A percentile compares a stretch with the other conserved stretches of the same genome.
Conservation (phyloP, 2,113 vertebrate species). For the Paradoxurus hermaphroditus region DNA sequence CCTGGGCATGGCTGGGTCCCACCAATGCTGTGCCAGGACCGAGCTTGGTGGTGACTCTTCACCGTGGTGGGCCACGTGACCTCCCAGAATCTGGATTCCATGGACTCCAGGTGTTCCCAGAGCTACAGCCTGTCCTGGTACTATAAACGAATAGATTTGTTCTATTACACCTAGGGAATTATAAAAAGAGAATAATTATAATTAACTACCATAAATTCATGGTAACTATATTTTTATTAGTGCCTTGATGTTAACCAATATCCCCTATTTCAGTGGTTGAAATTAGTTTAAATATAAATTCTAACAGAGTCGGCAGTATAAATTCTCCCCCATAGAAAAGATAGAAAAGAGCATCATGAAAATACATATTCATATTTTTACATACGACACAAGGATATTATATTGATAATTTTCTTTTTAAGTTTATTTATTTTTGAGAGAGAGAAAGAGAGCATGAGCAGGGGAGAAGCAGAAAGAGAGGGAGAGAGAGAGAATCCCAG, state of each 20-base stretch:
- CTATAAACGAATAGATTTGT: neutral
- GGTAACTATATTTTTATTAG: neutral
- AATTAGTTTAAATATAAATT: slow-evolving; percentile 31
- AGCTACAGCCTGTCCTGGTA: neutral
- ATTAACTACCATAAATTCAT: neutral
- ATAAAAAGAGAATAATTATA: neutral
- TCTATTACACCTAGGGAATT: neutral
- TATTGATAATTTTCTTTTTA: neutral
- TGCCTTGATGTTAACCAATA: neutral
- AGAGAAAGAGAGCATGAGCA: too few relatives aligned
- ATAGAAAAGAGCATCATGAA: neutral
- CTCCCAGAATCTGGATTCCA: too few relatives aligned
- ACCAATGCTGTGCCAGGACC: neutral
- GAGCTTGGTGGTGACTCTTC: neutral
- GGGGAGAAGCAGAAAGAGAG: too few relatives aligned
- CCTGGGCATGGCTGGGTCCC: accelerated
- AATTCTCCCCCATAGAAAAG: neutral
- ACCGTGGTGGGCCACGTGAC: accelerated
- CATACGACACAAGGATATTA: neutral
- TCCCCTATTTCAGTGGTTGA: neutral
- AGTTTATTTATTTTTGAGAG: too few relatives aligned
- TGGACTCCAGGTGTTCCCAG: neutral
- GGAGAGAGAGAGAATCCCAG: too few relatives aligned
- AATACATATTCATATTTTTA: neutral
- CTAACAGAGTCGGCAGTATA: neutral